Evolutionary conservation across 1,140 invertebrate species (phyloP), one percentile per base, ranked within the genome.

Genomic region (Alviniconcha marisindica): DNA sequence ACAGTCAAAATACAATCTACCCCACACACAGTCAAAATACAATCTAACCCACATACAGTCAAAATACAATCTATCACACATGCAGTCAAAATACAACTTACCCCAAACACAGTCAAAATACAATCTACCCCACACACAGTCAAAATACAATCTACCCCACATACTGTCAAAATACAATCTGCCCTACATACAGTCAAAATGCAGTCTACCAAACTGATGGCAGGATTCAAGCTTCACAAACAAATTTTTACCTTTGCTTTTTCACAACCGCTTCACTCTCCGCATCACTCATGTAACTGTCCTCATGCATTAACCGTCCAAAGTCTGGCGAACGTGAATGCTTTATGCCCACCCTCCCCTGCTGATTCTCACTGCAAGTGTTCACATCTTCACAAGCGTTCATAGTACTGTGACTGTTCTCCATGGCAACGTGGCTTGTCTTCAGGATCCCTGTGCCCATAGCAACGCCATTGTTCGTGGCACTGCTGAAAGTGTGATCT

Each of bases 221-320:
- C 5, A 73, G n/a, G 71, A 82, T 31, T 83, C 28, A 44, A 44
- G 21, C 42, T 3, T 69, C 28, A 66, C 38, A n/a, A 66, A 66
- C 12, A 66, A 66, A 81, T n/a, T 14, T 38, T 66, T 38, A 81
- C 78, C 78, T 21, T 38, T 48, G 42, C 24, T 81, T 81, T 38
- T 71, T 51, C 56, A 79, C 42, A 31, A 69, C 82, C 28, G 56
- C 76, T 48, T 83, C 82, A 71, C 77, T 79, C 63, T 83, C 82
- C 24, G 82, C 63, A 73, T 83, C 82, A 42, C 82, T 83, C 1
- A 56, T 79, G 63, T 73, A 79, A 3, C 48, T 71, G n/a, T 83
- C 82, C 24, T 63, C 54, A 18, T n/a, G 48, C 31, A 71, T 42
- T 36, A 40, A 40, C 2, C 69, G 69, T 31, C 69, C 69, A 71